Base-by-base conservation (phyloP, 2,888 invertebrate species). In the Raillietiella orientalis region DNA sequence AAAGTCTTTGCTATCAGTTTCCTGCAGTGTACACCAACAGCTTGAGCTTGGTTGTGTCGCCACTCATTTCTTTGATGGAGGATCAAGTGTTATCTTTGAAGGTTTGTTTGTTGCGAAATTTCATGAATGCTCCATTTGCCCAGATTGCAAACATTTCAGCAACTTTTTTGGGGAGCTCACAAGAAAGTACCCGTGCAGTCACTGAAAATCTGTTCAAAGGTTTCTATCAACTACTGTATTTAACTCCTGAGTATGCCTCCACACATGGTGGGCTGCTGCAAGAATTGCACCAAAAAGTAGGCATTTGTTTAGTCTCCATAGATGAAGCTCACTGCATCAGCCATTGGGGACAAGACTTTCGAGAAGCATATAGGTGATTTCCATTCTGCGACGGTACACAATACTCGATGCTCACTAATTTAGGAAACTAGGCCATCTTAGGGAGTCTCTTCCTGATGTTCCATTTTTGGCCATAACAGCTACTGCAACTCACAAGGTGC, bases 271-370 rank as follows among this genome's bases (percentile, higher is more conserved):
- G 29, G 11, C 15, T 39, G 4, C 31, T 47, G 8, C 23, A 32
- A 14, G 34, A 40, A 20, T 42, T 56, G 30, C 32, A 47, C 21
- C 30, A 36, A 4, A 39, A 38, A 30, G 38, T 50, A 20, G 43
- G 50, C 34, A 36, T 63, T 4, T 41, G 45, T 2, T 38, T 66
- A 27, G 49, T 69, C 25, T 67, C 66, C 8, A 53, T 69, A 14
- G 69, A 69, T 43, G 67, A 69, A 41, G 64, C 66, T 4, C 67
- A 67, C 40, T 66, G 66, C 43, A 59, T 67, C 3, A 63, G 63
- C 26, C 59, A 60, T 35, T 67, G 67, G 66, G 66, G 66, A 1
- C 62, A 65, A 40, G 66, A 67, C 39, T 67, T 67, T 42, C 47
- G 66, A 12, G 37, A 41, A 9, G 49, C 57, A 4, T 67, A 62